Evolutionary conservation across 2,888 invertebrate genomes (phyloP).

Genomic region (Apeira syringaria): DNA sequence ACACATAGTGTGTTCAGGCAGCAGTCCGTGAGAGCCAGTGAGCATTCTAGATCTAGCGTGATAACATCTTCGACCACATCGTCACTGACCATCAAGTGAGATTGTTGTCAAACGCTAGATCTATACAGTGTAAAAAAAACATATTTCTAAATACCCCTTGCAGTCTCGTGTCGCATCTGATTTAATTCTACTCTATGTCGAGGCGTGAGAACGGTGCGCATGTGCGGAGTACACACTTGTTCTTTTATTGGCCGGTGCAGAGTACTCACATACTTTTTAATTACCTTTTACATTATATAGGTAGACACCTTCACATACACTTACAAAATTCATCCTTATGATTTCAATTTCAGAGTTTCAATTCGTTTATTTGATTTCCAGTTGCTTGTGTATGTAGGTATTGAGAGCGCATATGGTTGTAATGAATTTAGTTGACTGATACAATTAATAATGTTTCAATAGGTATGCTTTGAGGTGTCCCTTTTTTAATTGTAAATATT

Average conservation of each 20-base stretch:
- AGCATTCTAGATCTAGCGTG: too few relatives aligned
- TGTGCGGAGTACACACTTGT: slow-evolving; percentile 35
- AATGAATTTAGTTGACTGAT: slow-evolving; percentile 18
- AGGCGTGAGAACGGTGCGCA: slow-evolving; percentile 36
- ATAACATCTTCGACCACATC: too few relatives aligned
- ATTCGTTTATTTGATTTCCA: not conserved
- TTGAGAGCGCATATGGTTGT: slow-evolving; percentile 16
- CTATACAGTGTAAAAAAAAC: too few relatives aligned
- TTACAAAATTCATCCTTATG: slow-evolving; percentile 6
- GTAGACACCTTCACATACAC: slow-evolving; percentile 20
- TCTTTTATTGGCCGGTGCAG: slow-evolving; percentile 30
- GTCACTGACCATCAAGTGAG: too few relatives aligned
- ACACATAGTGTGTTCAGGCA: too few relatives aligned
- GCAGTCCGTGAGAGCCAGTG: too few relatives aligned
- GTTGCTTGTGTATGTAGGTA: slow-evolving; percentile 8
- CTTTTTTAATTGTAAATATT: too few relatives aligned
- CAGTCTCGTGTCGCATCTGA: slow-evolving; percentile 24
- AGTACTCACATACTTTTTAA: slow-evolving; percentile 33
- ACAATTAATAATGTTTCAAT: slow-evolving; percentile 8
- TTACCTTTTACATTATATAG: slow-evolving; percentile 32
- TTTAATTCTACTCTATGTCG: slow-evolving; percentile 22
- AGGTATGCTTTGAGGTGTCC: not conserved
- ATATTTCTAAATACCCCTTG: too few relatives aligned
- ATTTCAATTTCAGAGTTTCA: not conserved
- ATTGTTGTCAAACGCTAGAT: too few relatives aligned